These are phyloP conservation scores for Channa argus DNA, from an alignment of 2,113 vertebrate genomes.

Conservation along the genomic window DNA sequence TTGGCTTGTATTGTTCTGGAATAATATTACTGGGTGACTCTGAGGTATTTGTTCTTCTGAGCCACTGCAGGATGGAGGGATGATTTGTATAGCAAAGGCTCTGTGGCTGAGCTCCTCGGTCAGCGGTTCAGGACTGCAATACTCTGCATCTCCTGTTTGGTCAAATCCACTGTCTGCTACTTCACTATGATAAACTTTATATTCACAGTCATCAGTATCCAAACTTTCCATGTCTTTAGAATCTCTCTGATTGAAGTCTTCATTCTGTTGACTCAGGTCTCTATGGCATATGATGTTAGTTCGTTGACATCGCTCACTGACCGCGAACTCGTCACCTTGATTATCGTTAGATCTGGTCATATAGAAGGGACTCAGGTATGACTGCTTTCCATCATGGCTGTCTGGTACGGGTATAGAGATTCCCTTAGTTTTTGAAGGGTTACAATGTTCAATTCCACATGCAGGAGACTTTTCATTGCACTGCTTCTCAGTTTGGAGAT, in stretches of 20 bases:
- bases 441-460: constrained; percentile 55
- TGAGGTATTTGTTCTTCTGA: constrained; percentile 62
- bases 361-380: constrained; percentile 35
- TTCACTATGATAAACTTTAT: constrained; percentile 66
- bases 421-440: constrained; percentile 51
- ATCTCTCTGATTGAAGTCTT: constrained; percentile 39
- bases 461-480: constrained; percentile 40
- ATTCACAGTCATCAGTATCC: constrained; percentile 23
- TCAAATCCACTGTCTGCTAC: constrained; percentile 73
- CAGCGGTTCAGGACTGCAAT: constrained; percentile 5
- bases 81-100: constrained; percentile 56
- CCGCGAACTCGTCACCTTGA: constrained; percentile 49
- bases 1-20: constrained; percentile 13
- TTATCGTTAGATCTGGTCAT: constrained; percentile 65
- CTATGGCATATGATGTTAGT: constrained; percentile 7
- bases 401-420: constrained; percentile 44
- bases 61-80: constrained; percentile 65
- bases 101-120: constrained; percentile 39
- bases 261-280: constrained; percentile 12
- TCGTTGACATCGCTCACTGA: constrained; percentile 30
- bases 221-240: constrained; percentile 16
- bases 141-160: constrained; percentile 63
- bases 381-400: constrained; percentile 22
- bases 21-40: constrained; percentile 5
- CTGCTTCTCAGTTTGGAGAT: constrained; percentile 63